phyloP scores from a whole-genome alignment of 2,888 invertebrate species.

The Aphodius granarius region DNA sequence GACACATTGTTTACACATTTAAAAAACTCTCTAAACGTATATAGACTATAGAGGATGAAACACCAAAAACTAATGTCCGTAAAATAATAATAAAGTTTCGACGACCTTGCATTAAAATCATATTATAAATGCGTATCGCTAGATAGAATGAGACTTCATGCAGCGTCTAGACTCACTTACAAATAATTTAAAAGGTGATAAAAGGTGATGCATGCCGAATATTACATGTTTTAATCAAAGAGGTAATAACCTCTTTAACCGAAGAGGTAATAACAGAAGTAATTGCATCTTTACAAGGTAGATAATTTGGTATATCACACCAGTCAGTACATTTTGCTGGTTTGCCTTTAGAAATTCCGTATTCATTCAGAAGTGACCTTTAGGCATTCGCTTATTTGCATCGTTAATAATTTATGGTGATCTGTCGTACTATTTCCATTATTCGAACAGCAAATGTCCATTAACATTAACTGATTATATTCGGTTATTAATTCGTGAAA shows the following conservation, averaged over 20 bases:
- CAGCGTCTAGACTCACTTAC: not conserved
- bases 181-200: not conserved
- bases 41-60: no score
- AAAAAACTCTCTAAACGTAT: no score
- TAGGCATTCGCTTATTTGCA: not conserved
- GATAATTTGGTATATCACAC: not conserved
- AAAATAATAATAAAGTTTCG: no score
- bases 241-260: no score
- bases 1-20: no score
- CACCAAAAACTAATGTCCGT: no score
- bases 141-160: not conserved
- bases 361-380: not conserved
- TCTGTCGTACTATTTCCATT: not conserved
- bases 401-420: not conserved
- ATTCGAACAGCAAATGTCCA: not conserved
- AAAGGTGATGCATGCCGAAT: no score
- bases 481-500: not conserved
- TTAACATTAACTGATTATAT: not conserved
- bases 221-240: no score
- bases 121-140: not conserved
- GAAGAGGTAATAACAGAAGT: not conserved
- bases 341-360: not conserved
- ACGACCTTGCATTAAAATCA: not conserved
- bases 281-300: not conserved
- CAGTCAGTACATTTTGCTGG: not conserved